Base-by-base conservation (phyloP, 2,888 invertebrate species). In the Electrophaes corylata region DNA sequence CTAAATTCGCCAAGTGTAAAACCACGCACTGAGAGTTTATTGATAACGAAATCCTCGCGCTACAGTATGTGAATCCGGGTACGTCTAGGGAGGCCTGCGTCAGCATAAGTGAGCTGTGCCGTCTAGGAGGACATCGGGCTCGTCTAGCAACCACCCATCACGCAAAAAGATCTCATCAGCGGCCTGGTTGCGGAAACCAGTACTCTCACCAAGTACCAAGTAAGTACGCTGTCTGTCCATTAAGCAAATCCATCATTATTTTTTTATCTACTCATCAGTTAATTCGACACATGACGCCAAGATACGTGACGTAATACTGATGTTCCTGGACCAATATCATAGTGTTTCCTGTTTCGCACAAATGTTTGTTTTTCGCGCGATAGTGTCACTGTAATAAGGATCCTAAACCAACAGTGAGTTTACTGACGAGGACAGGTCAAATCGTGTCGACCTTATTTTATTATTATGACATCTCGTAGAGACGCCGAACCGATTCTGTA, bases 321-420 rank as follows among this genome's bases (percentile, higher is more conserved):
- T 44, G 31, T 45, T 41, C 16, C 48, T 16, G 18, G 14, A 23
- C 41, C 51, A 37, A 60, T 56, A 60, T 60, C 39, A 50, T 43
- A 19, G 39, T 35, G 55, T 60, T 68, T 69, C 64, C 70, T 69
- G 71, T 72, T 65, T 67, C 62, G 47, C 47, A 58, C 65, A 62
- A 66, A 69, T 65, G 64, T 75, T 72, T 71, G 69, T 63, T 66
- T 62, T 62, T 59, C 57, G 69, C 70, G 65, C 67, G 59, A 51
- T 60, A 53, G 62, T 57, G 56, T 62, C 43, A 29, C 10, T 61
- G 66, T 74, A 69, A 73, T 71, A 70, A 64, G 52, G 57, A 63
- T 68, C 76, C 76, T 77, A 77, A 75, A 70, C 70, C 63, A 76
- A 77, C 76, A 77, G 57, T 59, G 53, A 73, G 63, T 58, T 55